These are phyloP conservation scores for Laspeyria flexula DNA, from an alignment of 2,888 invertebrate genomes.

Conservation along the genomic window DNA sequence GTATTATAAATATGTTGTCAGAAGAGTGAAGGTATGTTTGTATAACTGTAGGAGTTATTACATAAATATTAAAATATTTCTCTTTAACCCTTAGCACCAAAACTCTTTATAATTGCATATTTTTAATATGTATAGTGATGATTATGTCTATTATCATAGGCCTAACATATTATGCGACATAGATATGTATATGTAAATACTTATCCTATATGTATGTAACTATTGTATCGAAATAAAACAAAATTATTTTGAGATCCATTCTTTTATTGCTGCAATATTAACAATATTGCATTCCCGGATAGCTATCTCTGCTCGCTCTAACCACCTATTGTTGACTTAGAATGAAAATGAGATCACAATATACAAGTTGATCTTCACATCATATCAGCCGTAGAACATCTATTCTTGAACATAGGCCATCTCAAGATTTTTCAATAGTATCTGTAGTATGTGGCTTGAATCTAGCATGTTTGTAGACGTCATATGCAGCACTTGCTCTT, in stretches of 20 bases:
- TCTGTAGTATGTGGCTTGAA: too few species aligned
- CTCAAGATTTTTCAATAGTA: too few species aligned
- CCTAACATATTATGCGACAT: conserved; percentile 38
- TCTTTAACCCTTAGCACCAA: conserved; percentile 17
- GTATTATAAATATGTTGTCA: too few species aligned
- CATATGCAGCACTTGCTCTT: too few species aligned
- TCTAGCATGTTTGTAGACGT: too few species aligned
- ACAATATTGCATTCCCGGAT: background rate
- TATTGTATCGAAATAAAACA: conserved; percentile 39
- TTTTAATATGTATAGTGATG: conserved; percentile 16
- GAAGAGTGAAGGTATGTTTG: background rate
- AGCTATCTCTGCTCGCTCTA: too few species aligned
- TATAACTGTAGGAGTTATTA: background rate
- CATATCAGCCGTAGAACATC: too few species aligned
- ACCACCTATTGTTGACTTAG: too few species aligned
- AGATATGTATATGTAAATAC: conserved; percentile 47
- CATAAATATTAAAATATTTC: background rate
- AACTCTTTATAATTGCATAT: conserved; percentile 20
- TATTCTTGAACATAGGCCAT: too few species aligned
- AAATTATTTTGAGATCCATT: conserved; percentile 21
- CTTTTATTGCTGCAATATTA: conserved; percentile 1
- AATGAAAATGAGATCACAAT: too few species aligned
- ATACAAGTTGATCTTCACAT: too few species aligned
- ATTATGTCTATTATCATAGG: conserved; percentile 26
- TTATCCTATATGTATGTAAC: conserved; percentile 30